A percentile compares a stretch with the other conserved stretches of the same genome.
These are phyloP conservation scores for Halcyon chelicuti DNA, from an alignment of 2,797 vertebrate genomes.

Conservation along the genomic window DNA sequence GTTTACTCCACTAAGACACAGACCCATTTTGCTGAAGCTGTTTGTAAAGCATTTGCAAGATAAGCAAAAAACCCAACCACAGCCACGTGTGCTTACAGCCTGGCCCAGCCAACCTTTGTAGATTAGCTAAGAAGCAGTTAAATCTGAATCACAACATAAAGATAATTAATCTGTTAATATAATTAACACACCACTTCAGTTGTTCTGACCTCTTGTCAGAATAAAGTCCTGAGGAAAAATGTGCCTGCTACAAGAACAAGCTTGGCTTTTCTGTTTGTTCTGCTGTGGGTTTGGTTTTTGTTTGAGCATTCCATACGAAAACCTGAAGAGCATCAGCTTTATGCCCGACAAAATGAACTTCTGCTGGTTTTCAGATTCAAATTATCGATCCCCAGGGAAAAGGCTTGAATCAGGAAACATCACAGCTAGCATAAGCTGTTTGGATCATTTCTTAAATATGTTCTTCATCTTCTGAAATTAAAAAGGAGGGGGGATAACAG, in stretches of 20 bases:
- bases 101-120: background rate
- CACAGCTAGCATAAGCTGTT: background rate
- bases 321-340: background rate
- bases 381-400: background rate
- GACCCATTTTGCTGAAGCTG: background rate
- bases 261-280: background rate
- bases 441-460: background rate
- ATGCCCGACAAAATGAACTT: background rate
- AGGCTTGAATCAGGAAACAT: background rate
- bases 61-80: background rate
- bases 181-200: background rate
- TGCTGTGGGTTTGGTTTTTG: background rate
- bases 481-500: background rate
- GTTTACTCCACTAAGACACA: background rate
- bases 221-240: background rate
- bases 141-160: background rate
- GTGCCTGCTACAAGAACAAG: background rate
- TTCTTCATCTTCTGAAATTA: background rate
- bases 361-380: background rate
- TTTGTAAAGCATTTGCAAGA: background rate
- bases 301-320: background rate
- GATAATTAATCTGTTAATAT: background rate
- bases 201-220: background rate
- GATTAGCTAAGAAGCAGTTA: background rate
- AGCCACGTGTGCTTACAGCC: background rate